Evolutionary conservation across 2,888 invertebrate genomes (phyloP), one percentile per base, ranked within the genome.

Genomic region (Ophonus ardosiacus): DNA sequence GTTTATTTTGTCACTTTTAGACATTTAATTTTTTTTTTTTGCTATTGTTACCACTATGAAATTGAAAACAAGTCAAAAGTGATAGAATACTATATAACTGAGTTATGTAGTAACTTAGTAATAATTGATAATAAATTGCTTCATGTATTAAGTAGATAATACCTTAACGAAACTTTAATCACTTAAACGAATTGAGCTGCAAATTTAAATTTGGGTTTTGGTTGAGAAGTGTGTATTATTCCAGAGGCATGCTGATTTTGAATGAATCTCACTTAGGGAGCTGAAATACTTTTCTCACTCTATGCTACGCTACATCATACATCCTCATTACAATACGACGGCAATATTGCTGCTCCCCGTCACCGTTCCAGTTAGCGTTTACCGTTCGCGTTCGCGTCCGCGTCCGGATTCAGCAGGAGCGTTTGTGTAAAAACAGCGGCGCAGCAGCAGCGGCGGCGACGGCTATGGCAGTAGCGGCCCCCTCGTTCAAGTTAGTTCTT

Each of bases 401-500:
- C 31, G 31, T 59, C 59, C 61, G 59, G 61, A 63, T 40, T 57
- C 80, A 57, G 80, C 61, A 17, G 78, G 10, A 57, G 80, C 40
- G 80, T 71, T 81, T 81, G 86, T 85, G 86, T 84, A 87, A 86
- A 86, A 86, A 86, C 86, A 84, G 86, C 43, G 61, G 71, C 65
- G 56, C 86, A 84, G 86, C 43, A 43, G 71, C 65, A 38, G 3
- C 31, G 5, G 56, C 17, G 43, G 78, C 76, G 18, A 65, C 68
- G 87, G 71, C 43, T 13, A 74, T 68, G 87, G 71, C 43, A 43
- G 71, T 31, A 10, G 86, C 88, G 87, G 87, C 88, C 89, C 90
- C 88, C 85, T 86, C 90, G 90, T 90, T 90, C 90, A 90, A 91
- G 91, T 91, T 91, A 90, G 90, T 91, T 91, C 91, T 91, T 91